Conservation (phyloP, 2,797 vertebrate species). For the Urosaurus nigricauda region DNA sequence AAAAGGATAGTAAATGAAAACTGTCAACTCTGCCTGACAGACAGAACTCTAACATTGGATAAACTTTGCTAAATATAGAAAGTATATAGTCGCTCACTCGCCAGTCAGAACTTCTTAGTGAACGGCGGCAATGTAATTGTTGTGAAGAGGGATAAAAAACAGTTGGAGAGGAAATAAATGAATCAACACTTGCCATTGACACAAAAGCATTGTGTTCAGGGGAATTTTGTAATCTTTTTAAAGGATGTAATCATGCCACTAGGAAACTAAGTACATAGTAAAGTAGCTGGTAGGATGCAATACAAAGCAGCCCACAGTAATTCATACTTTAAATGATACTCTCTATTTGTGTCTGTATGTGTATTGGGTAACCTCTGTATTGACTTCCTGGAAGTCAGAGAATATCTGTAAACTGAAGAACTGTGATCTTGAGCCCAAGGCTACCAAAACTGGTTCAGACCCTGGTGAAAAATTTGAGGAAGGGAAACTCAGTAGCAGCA, state of each 20-base stretch:
- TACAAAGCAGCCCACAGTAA: neutral
- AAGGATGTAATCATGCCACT: neutral
- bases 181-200: neutral
- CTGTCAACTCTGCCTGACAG: neutral
- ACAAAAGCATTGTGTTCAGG: neutral
- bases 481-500: too few relatives aligned
- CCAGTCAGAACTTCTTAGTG: neutral
- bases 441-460: too few relatives aligned
- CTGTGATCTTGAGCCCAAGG: too few relatives aligned
- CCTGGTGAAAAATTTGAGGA: too few relatives aligned
- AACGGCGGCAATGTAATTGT: neutral
- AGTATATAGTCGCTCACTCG: neutral
- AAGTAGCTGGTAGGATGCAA: neutral
- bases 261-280: neutral
- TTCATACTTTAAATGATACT: neutral
- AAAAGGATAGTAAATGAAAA: neutral
- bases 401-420: neutral
- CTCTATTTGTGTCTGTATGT: neutral
- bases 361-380: neutral
- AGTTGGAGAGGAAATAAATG: neutral
- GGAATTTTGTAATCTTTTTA: neutral
- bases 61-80: neutral
- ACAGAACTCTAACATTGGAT: neutral
- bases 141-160: neutral
- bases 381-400: neutral